Conservation (phyloP, 2,888 invertebrate genomes). For the Maniola hyperantus region DNA sequence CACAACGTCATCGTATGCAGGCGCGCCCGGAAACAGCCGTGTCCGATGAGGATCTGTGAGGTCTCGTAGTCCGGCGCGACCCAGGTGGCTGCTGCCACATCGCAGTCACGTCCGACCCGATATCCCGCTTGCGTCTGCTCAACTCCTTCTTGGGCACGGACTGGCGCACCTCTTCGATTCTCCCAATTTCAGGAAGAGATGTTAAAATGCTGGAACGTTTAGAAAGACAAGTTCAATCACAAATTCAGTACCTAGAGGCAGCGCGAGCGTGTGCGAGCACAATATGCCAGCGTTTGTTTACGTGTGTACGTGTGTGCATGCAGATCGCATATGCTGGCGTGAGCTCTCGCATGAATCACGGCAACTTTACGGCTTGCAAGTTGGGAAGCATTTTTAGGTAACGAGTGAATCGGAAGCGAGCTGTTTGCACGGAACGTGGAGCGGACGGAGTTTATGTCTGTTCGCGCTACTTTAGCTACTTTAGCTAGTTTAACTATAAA, state of each 20-base stretch:
- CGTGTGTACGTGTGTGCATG: slow-evolving; percentile 1
- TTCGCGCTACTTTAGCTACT: not conserved
- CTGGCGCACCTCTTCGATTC: no score
- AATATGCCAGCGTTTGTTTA: not conserved
- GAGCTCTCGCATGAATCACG: slow-evolving; percentile 8
- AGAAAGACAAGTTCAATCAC: not conserved
- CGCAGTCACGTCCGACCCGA: no score
- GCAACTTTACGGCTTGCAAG: not conserved
- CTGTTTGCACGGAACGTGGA: slow-evolving; percentile 11
- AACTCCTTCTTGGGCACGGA: no score
- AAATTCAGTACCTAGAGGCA: not conserved
- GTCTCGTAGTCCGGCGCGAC: no score
- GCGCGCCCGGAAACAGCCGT: no score
- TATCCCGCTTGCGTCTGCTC: no score
- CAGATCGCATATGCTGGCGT: not conserved
- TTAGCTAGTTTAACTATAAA: no score
- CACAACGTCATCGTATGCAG: no score
- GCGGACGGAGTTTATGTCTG: not conserved
- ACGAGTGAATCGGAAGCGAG: slow-evolving; percentile 34
- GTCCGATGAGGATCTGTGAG: no score
- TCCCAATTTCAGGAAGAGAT: not conserved
- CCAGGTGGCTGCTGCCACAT: no score
- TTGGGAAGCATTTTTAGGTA: slow-evolving; percentile 21
- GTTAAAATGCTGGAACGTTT: not conserved
- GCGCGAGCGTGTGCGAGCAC: not conserved